Evolutionary conservation across 2,113 vertebrate genomes (phyloP).

Genomic region (Casuarius casuarius): DNA sequence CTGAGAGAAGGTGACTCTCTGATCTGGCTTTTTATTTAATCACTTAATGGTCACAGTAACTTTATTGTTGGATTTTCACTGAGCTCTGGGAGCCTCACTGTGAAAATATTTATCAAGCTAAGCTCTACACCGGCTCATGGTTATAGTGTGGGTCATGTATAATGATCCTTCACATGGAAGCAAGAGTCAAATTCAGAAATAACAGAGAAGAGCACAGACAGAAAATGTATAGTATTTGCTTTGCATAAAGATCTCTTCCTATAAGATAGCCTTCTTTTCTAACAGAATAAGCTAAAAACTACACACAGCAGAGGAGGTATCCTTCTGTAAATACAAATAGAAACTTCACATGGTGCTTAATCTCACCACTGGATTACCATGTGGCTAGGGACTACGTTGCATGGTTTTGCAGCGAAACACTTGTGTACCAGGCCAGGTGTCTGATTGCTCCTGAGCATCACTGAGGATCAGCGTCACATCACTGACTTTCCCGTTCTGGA

Average conservation of each 20-base stretch:
- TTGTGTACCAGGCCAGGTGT: background rate
- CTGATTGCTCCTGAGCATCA: fast-evolving
- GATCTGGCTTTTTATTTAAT: background rate
- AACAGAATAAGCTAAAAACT: background rate
- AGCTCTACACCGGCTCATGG: background rate
- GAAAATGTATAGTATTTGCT: background rate
- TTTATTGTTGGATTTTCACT: background rate
- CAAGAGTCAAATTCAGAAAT: background rate
- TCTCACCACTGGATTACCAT: fast-evolving
- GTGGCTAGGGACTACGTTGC: background rate
- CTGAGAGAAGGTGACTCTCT: background rate
- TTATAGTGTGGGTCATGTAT: background rate
- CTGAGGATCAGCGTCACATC: background rate
- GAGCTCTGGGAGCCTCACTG: background rate
- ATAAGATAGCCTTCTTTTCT: background rate
- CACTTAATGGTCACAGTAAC: too few relatives aligned
- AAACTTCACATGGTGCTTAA: background rate
- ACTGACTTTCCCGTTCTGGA: background rate
- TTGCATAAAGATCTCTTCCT: background rate
- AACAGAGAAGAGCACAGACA: background rate
- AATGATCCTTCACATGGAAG: background rate
- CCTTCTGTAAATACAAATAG: background rate
- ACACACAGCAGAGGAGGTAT: fast-evolving
- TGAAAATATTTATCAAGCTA: background rate
- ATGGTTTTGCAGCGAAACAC: background rate